Evolutionary conservation across 2,113 vertebrate genomes (phyloP).

Genomic region (Onychostruthus taczanowskii): DNA sequence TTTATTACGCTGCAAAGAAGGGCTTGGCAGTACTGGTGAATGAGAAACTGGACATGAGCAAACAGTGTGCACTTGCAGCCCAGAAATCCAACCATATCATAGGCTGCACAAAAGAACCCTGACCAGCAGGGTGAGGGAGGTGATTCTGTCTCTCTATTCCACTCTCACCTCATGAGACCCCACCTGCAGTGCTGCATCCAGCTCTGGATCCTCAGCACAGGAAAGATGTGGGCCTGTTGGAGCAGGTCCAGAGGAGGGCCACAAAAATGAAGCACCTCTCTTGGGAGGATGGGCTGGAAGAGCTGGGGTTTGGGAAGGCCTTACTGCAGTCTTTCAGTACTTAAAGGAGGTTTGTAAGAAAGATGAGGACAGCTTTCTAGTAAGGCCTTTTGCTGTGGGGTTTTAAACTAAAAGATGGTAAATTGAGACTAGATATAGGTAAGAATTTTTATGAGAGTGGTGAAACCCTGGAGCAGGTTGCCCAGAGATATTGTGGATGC

Average conservation of each 20-base stretch:
- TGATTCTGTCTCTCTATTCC: neutral
- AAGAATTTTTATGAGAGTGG: neutral
- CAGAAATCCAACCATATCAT: neutral
- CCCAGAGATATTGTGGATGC: neutral
- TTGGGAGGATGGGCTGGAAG: neutral
- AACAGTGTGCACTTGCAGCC: neutral
- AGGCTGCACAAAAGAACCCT: neutral
- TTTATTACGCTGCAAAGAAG: neutral
- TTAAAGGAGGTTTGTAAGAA: neutral
- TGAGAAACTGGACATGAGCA: neutral
- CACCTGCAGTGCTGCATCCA: neutral
- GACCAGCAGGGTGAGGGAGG: fast-evolving
- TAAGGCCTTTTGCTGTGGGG: neutral
- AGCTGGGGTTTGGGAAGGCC: neutral
- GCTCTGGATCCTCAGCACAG: neutral
- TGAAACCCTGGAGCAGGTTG: neutral
- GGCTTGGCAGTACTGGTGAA: neutral
- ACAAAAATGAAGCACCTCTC: neutral
- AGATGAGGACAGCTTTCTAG: neutral
- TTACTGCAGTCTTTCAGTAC: neutral
- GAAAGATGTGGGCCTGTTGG: neutral
- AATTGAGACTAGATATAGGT: neutral
- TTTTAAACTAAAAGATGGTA: neutral
- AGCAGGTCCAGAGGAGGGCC: neutral
- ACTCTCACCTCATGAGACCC: neutral